Evolutionary conservation across 2,113 vertebrate genomes (phyloP).

Genomic region (Leptobrachium leishanense): DNA sequence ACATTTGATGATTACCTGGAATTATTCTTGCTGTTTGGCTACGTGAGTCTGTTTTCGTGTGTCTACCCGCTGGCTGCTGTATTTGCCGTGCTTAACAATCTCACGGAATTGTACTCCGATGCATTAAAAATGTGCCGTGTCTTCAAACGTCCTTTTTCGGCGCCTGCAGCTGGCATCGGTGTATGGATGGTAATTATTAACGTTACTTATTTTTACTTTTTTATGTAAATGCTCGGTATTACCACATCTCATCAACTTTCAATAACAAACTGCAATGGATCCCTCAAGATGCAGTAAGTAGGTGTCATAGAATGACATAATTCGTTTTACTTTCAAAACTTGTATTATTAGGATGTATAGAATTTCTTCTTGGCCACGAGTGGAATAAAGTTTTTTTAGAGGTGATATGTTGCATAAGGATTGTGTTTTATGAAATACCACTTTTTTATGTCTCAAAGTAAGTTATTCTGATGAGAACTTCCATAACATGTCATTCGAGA

Average conservation of each 20-base stretch:
- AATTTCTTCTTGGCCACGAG: no score
- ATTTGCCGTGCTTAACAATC: conserved; percentile 91
- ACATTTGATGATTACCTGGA: conserved; percentile 98
- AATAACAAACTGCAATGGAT: no score
- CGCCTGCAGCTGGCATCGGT: conserved; percentile 87
- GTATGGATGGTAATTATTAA: conserved; percentile 89
- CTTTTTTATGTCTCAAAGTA: no score
- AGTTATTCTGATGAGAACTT: no score
- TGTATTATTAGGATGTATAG: no score
- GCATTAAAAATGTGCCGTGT: conserved; percentile 95
- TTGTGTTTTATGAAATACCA: no score
- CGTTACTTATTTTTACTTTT: neutral
- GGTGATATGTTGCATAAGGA: no score
- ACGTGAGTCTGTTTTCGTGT: conserved; percentile 96
- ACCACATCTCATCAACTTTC: neutral
- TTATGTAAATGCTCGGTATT: neutral
- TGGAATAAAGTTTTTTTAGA: no score
- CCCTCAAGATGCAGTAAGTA: no score
- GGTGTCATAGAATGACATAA: no score
- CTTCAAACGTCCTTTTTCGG: conserved; percentile 91
- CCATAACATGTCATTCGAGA: no score
- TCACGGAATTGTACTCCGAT: conserved; percentile 92
- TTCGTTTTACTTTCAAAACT: no score
- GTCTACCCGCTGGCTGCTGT: conserved; percentile 93
- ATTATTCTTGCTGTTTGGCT: conserved; percentile 92